phyloP scores from a whole-genome alignment of 2,888 invertebrate species.

The Eustalomyia histrio region DNA sequence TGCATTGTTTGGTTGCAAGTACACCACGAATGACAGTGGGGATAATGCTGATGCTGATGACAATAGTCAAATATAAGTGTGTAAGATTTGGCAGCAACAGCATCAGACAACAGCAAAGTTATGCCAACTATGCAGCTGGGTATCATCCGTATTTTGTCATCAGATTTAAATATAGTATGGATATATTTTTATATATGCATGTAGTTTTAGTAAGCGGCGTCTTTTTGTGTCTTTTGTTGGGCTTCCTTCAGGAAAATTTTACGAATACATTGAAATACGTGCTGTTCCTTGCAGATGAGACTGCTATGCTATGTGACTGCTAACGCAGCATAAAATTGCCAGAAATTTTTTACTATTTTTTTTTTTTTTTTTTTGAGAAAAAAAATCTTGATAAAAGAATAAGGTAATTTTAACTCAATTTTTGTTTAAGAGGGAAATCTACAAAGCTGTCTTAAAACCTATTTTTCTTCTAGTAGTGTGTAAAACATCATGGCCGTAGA shows the following conservation, averaged over 20 bases:
- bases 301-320: slow-evolving; percentile 61
- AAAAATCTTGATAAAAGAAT: slow-evolving; percentile 6
- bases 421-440: slow-evolving; percentile 35
- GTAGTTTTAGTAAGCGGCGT: not conserved
- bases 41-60: not conserved
- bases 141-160: slow-evolving; percentile 60
- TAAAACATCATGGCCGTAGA: not conserved
- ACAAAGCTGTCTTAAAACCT: slow-evolving; percentile 4
- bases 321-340: slow-evolving; percentile 66
- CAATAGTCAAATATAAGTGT: slow-evolving; percentile 8
- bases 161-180: slow-evolving; percentile 30
- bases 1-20: slow-evolving; percentile 17
- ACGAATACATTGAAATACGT: slow-evolving; percentile 48
- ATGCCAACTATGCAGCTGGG: slow-evolving; percentile 64
- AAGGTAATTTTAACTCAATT: slow-evolving; percentile 37
- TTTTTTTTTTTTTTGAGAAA: slow-evolving; percentile 28
- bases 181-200: no score
- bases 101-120: slow-evolving; percentile 31
- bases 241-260: slow-evolving; percentile 34
- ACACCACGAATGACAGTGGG: slow-evolving; percentile 3
- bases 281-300: slow-evolving; percentile 61
- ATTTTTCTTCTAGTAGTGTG: not conserved
- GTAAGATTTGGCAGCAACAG: slow-evolving; percentile 49
- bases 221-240: slow-evolving; percentile 32
- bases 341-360: slow-evolving; percentile 48